Percentiles rank a stretch among this genome's conserved stretches.
These are phyloP conservation scores for Coracias cyanogaster DNA, from an alignment of 2,797 vertebrate species.

Conservation along the genomic window DNA sequence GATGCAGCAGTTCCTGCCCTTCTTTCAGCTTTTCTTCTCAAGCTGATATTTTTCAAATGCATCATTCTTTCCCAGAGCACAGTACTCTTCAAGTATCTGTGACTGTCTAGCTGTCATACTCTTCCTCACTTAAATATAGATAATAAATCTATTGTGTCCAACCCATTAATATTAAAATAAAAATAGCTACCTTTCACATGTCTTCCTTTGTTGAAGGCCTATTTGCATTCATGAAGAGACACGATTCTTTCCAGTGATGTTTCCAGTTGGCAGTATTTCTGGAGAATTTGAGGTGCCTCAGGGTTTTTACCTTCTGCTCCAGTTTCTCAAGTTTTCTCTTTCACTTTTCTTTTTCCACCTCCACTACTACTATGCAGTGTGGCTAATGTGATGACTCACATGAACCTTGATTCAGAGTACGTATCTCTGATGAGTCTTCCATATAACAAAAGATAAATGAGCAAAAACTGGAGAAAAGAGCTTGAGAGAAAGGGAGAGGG, in stretches of 20 bases:
- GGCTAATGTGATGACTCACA: neutral
- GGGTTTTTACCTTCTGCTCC: neutral
- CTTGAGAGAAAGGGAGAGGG: neutral
- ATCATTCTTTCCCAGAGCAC: neutral
- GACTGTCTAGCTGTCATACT: neutral
- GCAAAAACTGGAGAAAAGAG: neutral
- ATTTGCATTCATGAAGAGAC: neutral
- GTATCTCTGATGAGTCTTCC: neutral
- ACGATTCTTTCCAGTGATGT: neutral
- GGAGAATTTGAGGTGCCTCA: neutral
- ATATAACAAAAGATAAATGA: neutral
- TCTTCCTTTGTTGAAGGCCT: constrained; percentile 25
- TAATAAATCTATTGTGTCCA: neutral
- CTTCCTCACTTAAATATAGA: neutral
- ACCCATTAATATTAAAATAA: neutral
- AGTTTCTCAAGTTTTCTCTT: neutral
- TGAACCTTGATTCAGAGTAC: neutral
- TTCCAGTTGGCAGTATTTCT: neutral
- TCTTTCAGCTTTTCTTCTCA: neutral
- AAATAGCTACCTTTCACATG: neutral
- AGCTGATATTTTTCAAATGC: neutral
- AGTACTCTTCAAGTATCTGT: neutral
- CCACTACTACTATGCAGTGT: neutral
- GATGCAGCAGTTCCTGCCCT: constrained; percentile 22
- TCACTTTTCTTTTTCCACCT: constrained; percentile 1